phyloP scores from a whole-genome alignment of 2,797 vertebrate species.

The Sebastes melanostomus region DNA sequence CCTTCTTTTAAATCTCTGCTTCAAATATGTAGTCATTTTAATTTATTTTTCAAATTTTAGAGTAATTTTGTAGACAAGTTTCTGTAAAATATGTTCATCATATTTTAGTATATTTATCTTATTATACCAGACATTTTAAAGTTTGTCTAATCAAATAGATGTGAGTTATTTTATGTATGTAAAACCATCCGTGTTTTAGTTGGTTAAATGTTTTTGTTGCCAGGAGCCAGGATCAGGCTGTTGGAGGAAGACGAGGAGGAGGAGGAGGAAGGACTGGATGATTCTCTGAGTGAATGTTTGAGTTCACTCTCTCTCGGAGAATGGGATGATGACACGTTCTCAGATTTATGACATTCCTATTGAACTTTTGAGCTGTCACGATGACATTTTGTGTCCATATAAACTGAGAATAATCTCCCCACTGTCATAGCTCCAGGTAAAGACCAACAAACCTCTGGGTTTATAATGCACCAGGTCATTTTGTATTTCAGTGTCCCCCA shows the following conservation, averaged over 20 bases:
- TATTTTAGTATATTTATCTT: background rate
- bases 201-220: background rate
- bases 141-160: background rate
- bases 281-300: slow-evolving; percentile 45
- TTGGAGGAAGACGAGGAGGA: background rate
- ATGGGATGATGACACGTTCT: background rate
- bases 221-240: slow-evolving; percentile 11
- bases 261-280: slow-evolving; percentile 9
- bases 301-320: slow-evolving; percentile 44
- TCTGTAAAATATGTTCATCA: background rate
- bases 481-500: background rate
- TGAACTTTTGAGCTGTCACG: background rate
- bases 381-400: background rate
- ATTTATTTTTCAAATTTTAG: background rate
- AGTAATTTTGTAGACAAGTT: background rate
- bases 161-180: no score
- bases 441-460: background rate
- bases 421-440: background rate
- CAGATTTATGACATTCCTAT: background rate
- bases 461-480: background rate
- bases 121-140: background rate
- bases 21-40: background rate
- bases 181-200: background rate
- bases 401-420: background rate
- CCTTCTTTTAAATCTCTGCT: background rate